Evolutionary conservation across 2,113 vertebrate species (phyloP).

Genomic region (Bubalus kerabau): DNA sequence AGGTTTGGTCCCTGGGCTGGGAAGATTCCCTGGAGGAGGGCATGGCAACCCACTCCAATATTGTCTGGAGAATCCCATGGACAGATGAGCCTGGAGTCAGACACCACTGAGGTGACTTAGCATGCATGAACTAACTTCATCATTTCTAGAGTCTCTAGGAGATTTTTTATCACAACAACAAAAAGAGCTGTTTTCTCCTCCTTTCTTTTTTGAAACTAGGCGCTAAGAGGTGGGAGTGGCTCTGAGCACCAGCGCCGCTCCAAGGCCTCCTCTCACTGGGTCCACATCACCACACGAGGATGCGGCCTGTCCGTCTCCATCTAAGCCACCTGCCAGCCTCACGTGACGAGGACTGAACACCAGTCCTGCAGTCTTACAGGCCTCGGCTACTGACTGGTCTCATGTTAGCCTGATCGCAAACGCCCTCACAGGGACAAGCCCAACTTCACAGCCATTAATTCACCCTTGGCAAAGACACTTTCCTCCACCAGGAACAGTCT

Average conservation of each 20-base stretch:
- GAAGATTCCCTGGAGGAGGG: neutral
- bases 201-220: neutral
- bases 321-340: neutral
- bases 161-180: neutral
- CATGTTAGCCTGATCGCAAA: neutral
- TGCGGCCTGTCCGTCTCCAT: neutral
- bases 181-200: neutral
- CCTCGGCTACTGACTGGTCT: neutral
- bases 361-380: neutral
- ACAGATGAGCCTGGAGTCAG: neutral
- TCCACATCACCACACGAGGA: accelerated
- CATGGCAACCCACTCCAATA: neutral
- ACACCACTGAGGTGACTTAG: neutral
- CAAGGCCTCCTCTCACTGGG: accelerated
- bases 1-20: neutral
- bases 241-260: accelerated
- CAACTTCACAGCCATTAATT: neutral
- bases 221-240: no score
- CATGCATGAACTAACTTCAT: neutral
- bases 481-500: neutral
- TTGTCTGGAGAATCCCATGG: neutral
- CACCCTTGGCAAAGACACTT: neutral
- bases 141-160: neutral
- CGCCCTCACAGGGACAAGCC: neutral
- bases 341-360: accelerated